Base-by-base conservation (phyloP, 1,140 invertebrate genomes). In the Elysia chlorotica region DNA sequence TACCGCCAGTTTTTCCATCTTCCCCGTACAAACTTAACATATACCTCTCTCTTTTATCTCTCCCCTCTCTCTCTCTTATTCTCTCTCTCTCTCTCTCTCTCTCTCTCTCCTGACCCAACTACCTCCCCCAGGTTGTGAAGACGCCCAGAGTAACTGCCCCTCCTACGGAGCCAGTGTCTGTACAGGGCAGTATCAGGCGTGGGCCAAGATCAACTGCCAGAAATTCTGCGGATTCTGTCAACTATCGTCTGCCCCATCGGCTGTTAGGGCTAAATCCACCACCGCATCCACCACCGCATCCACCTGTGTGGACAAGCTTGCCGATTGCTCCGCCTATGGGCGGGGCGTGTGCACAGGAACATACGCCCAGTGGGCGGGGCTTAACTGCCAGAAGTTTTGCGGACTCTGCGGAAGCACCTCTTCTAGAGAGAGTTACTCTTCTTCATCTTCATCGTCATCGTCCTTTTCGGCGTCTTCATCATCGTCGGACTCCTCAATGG, bases 321-420 rank as follows among this genome's bases (percentile, higher is more conserved):
- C 25, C 30, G 53, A 66, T 35, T 76, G 75, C 35, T 28, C 21
- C 10, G 72, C 53, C 21, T 67, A 72, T 25, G 73, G 63, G 31
- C 28, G 54, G 25, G 63, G 53, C 37, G 54, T 71, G 0, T 77
- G 76, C 37, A 35, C 31, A 25, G 73, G 69, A 0, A n/a, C 74
- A 23, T 77, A 74, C 35, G 30, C 68, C 23, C 36, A 74, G 1
- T 77, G 76, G 76, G 65, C 73, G 25, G 54, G 48, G 30, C 36
- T 28, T 14, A 72, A 77, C 36, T 77, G 76, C 37, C 61, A 69
- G 38, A 72, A 65, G 38, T 73, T 69, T 33, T 77, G 76, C 63
- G 65, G 59, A 10, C n/a, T 66, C 28, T 74, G 76, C 53, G 41
- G 35, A n/a, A 36, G 5, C 10, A 48, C n/a, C 0, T 21, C 38